Percentiles rank a stretch among this genome's conserved stretches.
Evolutionary conservation across 1,140 invertebrate species (phyloP).

Genomic region (Cydia fagiglandana): DNA sequence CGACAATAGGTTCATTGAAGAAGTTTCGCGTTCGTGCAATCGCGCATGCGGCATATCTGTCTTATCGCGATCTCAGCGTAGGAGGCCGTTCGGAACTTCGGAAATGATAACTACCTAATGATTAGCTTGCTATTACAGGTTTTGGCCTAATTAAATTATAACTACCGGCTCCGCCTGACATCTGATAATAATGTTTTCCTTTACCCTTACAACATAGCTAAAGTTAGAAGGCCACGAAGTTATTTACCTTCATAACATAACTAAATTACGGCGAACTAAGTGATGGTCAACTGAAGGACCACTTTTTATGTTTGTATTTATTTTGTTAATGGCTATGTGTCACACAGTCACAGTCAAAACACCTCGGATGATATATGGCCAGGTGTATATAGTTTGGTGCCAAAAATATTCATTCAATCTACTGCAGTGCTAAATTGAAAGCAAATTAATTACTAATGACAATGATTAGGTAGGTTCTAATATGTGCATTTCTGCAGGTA

Average conservation of each 20-base stretch:
- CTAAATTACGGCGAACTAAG: too few relatives aligned
- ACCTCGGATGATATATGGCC: too few relatives aligned
- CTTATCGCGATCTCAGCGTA: constrained; percentile 41
- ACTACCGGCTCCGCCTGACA: background rate
- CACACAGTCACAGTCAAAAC: too few relatives aligned
- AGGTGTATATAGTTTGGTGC: too few relatives aligned
- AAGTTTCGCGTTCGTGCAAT: constrained; percentile 40
- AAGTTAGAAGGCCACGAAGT: too few relatives aligned
- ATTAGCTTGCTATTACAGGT: background rate
- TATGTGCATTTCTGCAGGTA: background rate
- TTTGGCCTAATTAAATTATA: background rate
- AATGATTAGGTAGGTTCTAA: background rate
- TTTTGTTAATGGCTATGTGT: too few relatives aligned
- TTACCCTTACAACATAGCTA: too few relatives aligned
- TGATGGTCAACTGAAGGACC: too few relatives aligned
- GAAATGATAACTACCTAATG: background rate
- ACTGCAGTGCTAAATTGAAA: background rate
- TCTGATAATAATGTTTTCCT: too few relatives aligned
- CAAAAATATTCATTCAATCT: too few relatives aligned
- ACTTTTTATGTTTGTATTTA: too few relatives aligned
- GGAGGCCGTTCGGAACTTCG: constrained; percentile 12
- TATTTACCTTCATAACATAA: too few relatives aligned
- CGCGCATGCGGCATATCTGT: constrained; percentile 49
- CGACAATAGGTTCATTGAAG: constrained; percentile 65
- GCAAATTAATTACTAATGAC: background rate